These are phyloP conservation scores for Nanorana parkeri DNA, from an alignment of 2,113 vertebrate genomes.

Conservation along the genomic window DNA sequence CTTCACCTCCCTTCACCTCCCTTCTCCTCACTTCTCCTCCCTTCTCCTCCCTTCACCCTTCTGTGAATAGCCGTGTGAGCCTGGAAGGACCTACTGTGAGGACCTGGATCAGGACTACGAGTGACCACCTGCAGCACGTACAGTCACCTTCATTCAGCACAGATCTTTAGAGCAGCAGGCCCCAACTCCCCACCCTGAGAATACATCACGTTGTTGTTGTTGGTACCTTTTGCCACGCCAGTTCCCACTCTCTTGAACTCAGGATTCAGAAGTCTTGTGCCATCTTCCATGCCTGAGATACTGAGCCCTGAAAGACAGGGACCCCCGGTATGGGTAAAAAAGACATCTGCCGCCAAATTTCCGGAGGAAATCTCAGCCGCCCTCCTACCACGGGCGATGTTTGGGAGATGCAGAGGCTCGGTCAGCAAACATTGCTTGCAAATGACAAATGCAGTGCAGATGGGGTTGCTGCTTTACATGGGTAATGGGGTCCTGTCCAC, in stretches of 20 bases:
- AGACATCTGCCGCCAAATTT: constrained; percentile 43
- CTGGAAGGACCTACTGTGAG: too few species aligned
- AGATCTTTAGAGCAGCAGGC: background rate
- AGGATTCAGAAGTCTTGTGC: constrained; percentile 54
- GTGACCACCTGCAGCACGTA: too few species aligned
- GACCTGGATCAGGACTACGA: too few species aligned
- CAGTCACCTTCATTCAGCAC: too few species aligned
- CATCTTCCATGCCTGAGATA: constrained; percentile 57
- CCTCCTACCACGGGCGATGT: constrained; percentile 20
- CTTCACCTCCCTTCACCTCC: too few species aligned
- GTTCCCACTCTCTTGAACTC: constrained; percentile 58
- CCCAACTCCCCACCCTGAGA: background rate
- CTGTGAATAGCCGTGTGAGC: too few species aligned
- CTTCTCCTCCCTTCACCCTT: too few species aligned
- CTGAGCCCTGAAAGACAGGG: constrained; percentile 56
- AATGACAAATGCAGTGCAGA: constrained; percentile 26
- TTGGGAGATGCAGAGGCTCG: constrained; percentile 20
- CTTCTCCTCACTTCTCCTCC: too few species aligned
- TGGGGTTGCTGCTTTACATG: constrained; percentile 17
- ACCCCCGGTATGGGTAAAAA: constrained; percentile 54
- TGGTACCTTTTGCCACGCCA: constrained; percentile 53
- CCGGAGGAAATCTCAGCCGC: constrained; percentile 36
- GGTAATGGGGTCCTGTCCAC: background rate
- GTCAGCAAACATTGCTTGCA: background rate
- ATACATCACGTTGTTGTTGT: constrained; percentile 17